Evolutionary conservation across 2,797 vertebrate genomes (phyloP), one percentile per base, ranked within the genome.

Genomic region (Poeciliopsis turneri): DNA sequence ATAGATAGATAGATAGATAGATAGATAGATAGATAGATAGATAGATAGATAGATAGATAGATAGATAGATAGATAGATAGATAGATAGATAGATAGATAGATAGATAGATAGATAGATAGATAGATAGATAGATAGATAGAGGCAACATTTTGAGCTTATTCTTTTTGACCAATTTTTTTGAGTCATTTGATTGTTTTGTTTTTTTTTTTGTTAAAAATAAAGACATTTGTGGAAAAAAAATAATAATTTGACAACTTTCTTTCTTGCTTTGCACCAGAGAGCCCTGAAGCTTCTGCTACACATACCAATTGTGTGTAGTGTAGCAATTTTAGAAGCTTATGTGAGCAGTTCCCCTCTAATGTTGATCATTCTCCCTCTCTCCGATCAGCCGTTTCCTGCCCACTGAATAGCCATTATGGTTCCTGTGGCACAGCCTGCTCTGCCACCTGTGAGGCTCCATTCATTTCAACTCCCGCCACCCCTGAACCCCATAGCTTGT

Each of bases 351-450:
- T 86, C 79, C 74, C 30, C 45, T 71, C 36, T 74, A 75, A 75
- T 81, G 30, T 64, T 76, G 13, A 61, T 75, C n/a, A 72, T 28
- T 78, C 1, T 76, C 49, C n/a, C 39, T 64, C 25, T 83, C 33
- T 78, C 46, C 25, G 70, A 49, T 69, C 86, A 95, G 93, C 82
- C 10, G 64, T 91, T 46, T 1, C 87, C 79, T 95, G 93, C 72
- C 90, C 87, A 5, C 43, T 15, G 20, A 91, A 94, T 80, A 94
- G 93, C 79, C 94, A 94, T 90, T 94, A 94, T 11, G 87, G 92
- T 72, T 82, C 91, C 57, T 95, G 95, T 72, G 94, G 92, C 61
- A 80, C 85, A 16, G 79, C 87, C 47, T 95, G 94, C 78, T 89
- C 91, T 1, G 79, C 87, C 72, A 95, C 90, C 83, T 95, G 95